Evolutionary conservation across 2,113 vertebrate species (phyloP).

Genomic region (Ginglymostoma cirratum): DNA sequence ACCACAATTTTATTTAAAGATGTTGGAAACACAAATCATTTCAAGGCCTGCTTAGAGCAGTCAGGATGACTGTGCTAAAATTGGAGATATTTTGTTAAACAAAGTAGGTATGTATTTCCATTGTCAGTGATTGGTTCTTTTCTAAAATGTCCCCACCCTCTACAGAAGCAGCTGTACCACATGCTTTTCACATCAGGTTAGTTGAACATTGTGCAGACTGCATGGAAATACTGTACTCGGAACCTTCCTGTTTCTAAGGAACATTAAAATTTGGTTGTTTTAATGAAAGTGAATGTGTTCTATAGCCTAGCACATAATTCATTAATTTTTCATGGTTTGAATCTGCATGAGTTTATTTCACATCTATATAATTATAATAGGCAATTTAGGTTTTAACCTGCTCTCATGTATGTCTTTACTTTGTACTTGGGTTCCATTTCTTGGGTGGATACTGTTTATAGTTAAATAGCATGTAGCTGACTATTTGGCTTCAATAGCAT

Average conservation of each 20-base stretch:
- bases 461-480: neutral
- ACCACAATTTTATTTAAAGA: neutral
- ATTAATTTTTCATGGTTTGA: neutral
- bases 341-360: neutral
- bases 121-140: neutral
- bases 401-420: neutral
- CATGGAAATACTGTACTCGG: too few species aligned
- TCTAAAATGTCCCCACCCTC: neutral
- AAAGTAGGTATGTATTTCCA: neutral
- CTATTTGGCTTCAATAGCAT: neutral
- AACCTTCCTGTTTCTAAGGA: too few species aligned
- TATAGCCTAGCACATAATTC: neutral
- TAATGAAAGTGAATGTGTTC: neutral
- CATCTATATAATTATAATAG: neutral
- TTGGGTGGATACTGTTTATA: neutral
- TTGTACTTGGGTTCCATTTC: neutral
- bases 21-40: neutral
- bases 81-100: neutral
- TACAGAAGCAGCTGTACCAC: neutral
- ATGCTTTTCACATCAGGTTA: slow-evolving; percentile 13
- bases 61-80: neutral
- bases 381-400: neutral
- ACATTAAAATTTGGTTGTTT: neutral
- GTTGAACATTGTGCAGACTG: neutral
- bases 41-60: neutral